These are phyloP conservation scores for Sinosuthora webbiana DNA, from an alignment of 2,113 vertebrate genomes.

Conservation along the genomic window DNA sequence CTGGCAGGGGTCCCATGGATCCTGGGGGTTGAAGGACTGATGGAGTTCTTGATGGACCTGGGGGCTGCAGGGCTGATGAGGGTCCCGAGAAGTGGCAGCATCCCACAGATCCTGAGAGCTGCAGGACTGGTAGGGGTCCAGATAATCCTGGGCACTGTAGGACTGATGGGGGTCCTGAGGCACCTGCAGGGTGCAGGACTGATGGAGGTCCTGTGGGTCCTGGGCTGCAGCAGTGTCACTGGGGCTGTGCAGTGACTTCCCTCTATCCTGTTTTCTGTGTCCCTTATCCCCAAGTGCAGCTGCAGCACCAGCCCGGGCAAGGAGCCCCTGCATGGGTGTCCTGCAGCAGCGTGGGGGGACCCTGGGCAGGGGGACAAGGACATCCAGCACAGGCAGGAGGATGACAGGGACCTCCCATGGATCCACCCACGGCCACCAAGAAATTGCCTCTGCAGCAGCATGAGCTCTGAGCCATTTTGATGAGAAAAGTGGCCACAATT, in stretches of 20 bases:
- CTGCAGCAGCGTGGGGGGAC: no score
- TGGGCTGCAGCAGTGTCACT: background rate
- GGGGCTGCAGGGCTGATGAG: background rate
- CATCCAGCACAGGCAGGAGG: background rate
- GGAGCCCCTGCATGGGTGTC: background rate
- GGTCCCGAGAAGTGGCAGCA: background rate
- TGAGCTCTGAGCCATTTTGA: constrained; percentile 17
- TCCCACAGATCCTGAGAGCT: background rate
- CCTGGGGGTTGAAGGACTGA: background rate
- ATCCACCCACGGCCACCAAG: background rate
- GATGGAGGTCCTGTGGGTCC: accelerated
- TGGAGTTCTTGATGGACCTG: accelerated
- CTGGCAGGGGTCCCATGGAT: background rate
- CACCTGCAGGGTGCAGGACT: no score
- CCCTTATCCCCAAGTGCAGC: background rate
- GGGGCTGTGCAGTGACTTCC: accelerated
- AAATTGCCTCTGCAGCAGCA: constrained; percentile 57
- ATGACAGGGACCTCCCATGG: background rate
- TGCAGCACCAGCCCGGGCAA: accelerated
- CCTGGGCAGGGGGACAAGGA: background rate
- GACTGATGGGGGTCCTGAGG: background rate
- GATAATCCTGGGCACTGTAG: background rate
- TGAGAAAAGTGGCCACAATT: constrained; percentile 57
- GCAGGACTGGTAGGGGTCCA: background rate
- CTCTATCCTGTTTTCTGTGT: accelerated